phyloP scores from a whole-genome alignment of 2,113 vertebrate genomes.

The Hucho hucho region DNA sequence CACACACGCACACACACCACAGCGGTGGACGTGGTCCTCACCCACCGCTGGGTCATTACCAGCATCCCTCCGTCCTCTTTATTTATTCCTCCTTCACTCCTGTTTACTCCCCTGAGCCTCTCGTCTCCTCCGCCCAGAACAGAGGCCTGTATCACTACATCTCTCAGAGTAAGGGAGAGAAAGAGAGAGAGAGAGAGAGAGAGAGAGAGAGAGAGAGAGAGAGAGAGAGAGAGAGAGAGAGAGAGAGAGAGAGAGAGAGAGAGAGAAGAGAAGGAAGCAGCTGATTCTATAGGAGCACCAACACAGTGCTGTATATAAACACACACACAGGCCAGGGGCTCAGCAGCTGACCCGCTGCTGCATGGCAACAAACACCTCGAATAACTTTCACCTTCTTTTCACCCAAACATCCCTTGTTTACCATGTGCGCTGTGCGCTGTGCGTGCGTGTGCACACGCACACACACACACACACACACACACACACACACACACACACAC shows the following conservation, averaged over 20 bases:
- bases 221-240: neutral
- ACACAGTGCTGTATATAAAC: conserved; percentile 14
- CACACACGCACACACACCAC: conserved; percentile 22
- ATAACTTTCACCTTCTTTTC: conserved; percentile 65
- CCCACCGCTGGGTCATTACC: conserved; percentile 54
- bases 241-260: neutral
- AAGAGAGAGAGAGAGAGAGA: neutral
- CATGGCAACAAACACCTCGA: conserved; percentile 22
- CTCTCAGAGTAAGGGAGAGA: conserved; percentile 17
- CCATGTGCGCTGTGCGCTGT: no score
- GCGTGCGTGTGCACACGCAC: no score
- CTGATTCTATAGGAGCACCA: conserved; percentile 1
- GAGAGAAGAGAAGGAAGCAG: neutral
- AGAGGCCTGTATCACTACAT: conserved; percentile 49
- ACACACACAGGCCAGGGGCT: conserved; percentile 15
- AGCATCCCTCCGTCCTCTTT: conserved; percentile 50
- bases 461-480: conserved; percentile 2
- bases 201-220: neutral
- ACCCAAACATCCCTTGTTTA: conserved; percentile 26
- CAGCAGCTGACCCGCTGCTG: neutral
- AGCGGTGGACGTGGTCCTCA: conserved; percentile 45
- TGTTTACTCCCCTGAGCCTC: conserved; percentile 63
- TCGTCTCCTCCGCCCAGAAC: conserved; percentile 26
- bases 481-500: conserved; percentile 7
- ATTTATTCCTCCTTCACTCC: conserved; percentile 61